Evolutionary conservation across 2,888 invertebrate genomes (phyloP).

Genomic region (Xylota segnis): DNA sequence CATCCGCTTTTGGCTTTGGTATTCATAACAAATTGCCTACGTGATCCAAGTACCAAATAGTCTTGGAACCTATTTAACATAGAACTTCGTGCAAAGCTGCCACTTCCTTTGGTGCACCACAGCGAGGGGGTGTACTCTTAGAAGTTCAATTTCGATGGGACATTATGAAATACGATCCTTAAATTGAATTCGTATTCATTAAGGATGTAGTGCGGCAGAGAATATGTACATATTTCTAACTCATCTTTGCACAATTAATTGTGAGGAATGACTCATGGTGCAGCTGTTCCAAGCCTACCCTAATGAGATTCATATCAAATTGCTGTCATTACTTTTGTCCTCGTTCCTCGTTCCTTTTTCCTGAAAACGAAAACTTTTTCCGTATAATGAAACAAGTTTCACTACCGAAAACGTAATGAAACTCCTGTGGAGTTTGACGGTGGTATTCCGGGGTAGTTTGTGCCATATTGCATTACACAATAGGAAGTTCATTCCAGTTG

Average conservation of each 20-base stretch:
- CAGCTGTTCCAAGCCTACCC: not conserved
- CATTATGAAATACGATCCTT: conserved; percentile 35
- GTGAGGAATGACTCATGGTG: not conserved
- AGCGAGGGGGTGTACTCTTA: not conserved
- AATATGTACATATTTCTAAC: too few species aligned
- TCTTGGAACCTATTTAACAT: conserved; percentile 49
- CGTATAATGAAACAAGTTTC: not conserved
- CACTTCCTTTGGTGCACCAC: conserved; percentile 23
- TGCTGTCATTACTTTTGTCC: not conserved
- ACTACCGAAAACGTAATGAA: not conserved
- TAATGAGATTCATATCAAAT: conserved; percentile 26
- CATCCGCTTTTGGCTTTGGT: conserved; percentile 51
- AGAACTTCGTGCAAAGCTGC: conserved; percentile 44
- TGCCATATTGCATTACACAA: conserved; percentile 28
- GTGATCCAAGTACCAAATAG: conserved; percentile 49
- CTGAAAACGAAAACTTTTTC: conserved; percentile 3
- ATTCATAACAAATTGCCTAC: conserved; percentile 71
- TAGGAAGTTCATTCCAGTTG: not conserved
- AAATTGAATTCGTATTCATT: conserved; percentile 46
- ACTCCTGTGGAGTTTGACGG: conserved; percentile 2
- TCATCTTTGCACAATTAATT: conserved; percentile 5
- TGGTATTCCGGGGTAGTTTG: conserved; percentile 9
- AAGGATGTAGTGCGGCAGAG: conserved; percentile 3
- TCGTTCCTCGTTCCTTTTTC: conserved; percentile 2
- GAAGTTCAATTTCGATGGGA: conserved; percentile 1